phyloP scores from a whole-genome alignment of 2,113 vertebrate genomes.

The Tyrannus savana region DNA sequence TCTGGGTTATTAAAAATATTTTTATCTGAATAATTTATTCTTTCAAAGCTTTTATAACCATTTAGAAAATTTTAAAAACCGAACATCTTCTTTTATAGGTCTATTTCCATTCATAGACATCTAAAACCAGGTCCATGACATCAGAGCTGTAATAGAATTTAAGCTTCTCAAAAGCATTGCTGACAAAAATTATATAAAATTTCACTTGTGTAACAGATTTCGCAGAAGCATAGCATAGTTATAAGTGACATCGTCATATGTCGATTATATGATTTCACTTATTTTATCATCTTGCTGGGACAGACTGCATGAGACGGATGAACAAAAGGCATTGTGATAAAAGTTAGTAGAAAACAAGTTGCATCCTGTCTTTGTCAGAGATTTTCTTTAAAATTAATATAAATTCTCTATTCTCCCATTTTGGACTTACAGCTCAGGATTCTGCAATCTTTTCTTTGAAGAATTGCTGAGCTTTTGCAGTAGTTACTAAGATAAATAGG shows the following conservation, averaged over 20 bases:
- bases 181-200: background rate
- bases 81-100: background rate
- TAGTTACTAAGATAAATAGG: background rate
- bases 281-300: background rate
- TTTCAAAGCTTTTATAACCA: background rate
- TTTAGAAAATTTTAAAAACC: background rate
- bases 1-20: background rate
- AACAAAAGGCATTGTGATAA: background rate
- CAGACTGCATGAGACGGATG: background rate
- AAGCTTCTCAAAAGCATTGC: background rate
- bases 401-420: background rate
- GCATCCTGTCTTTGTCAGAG: background rate
- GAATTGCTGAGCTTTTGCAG: background rate
- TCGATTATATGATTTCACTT: background rate
- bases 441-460: background rate
- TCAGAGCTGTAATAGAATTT: background rate
- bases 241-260: background rate
- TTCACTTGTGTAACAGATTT: background rate
- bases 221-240: background rate
- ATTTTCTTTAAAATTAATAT: background rate
- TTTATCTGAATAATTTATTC: background rate
- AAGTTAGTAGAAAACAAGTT: background rate
- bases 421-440: background rate
- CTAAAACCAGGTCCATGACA: background rate
- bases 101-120: background rate